Percentiles rank a stretch among this genome's conserved stretches.
Evolutionary conservation across 1,140 invertebrate species (phyloP).

Genomic region (Hormaphis cornu): DNA sequence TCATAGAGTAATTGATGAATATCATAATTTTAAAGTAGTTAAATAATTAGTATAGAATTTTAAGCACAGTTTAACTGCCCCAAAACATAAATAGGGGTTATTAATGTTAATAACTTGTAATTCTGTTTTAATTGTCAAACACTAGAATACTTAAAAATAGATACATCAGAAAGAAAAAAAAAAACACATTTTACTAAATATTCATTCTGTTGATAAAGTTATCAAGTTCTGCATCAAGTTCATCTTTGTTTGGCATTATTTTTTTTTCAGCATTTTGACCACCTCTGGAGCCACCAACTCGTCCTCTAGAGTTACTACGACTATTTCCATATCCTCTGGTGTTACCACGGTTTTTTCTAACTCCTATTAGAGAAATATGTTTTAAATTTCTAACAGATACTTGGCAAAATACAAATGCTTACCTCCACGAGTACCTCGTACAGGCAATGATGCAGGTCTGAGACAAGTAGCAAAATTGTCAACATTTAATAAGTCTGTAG

Average conservation of each 20-base stretch:
- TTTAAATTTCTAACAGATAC: background rate
- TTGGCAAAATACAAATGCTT: background rate
- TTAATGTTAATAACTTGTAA: background rate
- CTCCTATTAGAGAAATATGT: background rate
- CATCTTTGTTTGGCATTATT: slow-evolving; percentile 25
- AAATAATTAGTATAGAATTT: slow-evolving; percentile 11
- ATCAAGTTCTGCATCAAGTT: slow-evolving; percentile 32
- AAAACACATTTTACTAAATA: background rate
- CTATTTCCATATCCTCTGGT: background rate
- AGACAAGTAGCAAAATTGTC: slow-evolving; percentile 36
- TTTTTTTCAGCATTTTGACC: background rate
- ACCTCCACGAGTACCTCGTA: slow-evolving; percentile 17
- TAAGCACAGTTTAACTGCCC: background rate
- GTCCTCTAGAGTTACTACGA: slow-evolving; percentile 5
- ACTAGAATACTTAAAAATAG: slow-evolving; percentile 17
- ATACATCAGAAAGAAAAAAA: slow-evolving; percentile 21
- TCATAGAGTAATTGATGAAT: too few relatives aligned
- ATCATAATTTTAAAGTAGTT: slow-evolving; percentile 18
- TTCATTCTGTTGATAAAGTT: slow-evolving; percentile 19
- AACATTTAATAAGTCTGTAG: slow-evolving; percentile 56
- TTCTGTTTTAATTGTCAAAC: slow-evolving; percentile 1
- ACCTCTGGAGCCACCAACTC: slow-evolving; percentile 1
- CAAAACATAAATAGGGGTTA: background rate
- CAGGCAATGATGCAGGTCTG: background rate
- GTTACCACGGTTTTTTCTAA: background rate